Base-by-base conservation (phyloP, 2,797 vertebrate genomes). In the Heliangelus exortis region DNA sequence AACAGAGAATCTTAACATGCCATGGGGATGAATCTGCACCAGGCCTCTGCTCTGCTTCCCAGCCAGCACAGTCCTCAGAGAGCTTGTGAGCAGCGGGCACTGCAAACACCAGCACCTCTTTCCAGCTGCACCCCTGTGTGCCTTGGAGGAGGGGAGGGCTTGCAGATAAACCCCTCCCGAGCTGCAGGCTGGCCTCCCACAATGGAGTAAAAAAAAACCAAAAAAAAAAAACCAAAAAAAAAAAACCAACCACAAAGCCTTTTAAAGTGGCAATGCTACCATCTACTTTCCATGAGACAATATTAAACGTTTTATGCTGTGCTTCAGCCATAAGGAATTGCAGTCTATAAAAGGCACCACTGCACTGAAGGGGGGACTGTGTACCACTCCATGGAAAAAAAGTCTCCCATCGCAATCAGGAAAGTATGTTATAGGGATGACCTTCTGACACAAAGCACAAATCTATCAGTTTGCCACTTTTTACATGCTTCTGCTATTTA, bases 391-490 rank as follows among this genome's bases (percentile, higher is more conserved):
- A 91, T 87, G 95, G 95, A 92, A 96, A 94, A 94, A 63, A 74
- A 67, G 82, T 95, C 89, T 97, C 95, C 95, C 95, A 93, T 91
- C 65, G 50, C 96, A 97, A 96, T 96, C 95, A 96, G 71, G 87
- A 94, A 96, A 96, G 63, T 74, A 84, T 93, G 80, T 95, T 91
- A 95, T 9, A 90, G 92, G 89, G 85, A 96, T 96, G 95, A 96
- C 93, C 95, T 95, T 95, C 87, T 91, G 95, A 97, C 95, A 97
- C 93, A 93, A 95, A 93, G 93, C 95, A 96, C 95, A 94, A 51
- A 92, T 88, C 94, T 96, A 96, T 94, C 96, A 94, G 89, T 91
- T 95, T 74, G 67, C 71, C 93, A 92, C 75, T 89, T 92, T 55
- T 62, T 90, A 53, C 63, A 50, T 39, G 83, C 93, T 96, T 84